Base-by-base conservation (phyloP, 2,113 vertebrate species). In the Tupaia chinensis region DNA sequence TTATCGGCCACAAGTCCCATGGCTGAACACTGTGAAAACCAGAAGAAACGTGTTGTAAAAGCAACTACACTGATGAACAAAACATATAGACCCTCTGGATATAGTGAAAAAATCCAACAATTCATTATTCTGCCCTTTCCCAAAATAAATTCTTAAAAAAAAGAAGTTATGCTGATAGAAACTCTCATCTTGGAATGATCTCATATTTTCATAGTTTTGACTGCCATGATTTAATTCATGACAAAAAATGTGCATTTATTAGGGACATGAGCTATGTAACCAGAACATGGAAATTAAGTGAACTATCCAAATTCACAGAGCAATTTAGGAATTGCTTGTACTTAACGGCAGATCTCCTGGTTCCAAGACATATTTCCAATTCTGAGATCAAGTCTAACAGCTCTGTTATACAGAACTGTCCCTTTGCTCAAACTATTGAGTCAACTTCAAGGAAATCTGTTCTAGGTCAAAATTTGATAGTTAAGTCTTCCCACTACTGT, bases 41-140 rank as follows among this genome's bases (percentile, higher is more conserved):
- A 83, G 63, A 93, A 77, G 70, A 83, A 95, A 94, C 14, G 29
- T 95, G 93, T 95, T 65, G 69, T 8, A 58, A 91, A 95, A 97
- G 88, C 91, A 93, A 70, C 63, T 32, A 23, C 0, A 0, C 11
- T 68, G 66, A 83, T 53, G 76, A 97, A 83, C 73, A 84, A 91
- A 95, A 86, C 56, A 80, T 16, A 68, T 1, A 89, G 74, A 95
- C 13, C 87, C 73, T 93, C 53, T 69, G 74, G 19, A 92, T 73
- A 17, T 17, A 89, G 73, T 81, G 81, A 82, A 78, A 44, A 96
- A 86, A 60, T 79, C 63, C 65, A 76, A 81, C n/a, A 73, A 74
- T 79, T 92, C 68, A 11, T 76, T 92, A 65, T 72, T 82, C 34
- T 77, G 12, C 63, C 8, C 14, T 88, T 95, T 91, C 86, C 13